Conservation (phyloP, 2,888 invertebrate species). For the Dryobota labecula region DNA sequence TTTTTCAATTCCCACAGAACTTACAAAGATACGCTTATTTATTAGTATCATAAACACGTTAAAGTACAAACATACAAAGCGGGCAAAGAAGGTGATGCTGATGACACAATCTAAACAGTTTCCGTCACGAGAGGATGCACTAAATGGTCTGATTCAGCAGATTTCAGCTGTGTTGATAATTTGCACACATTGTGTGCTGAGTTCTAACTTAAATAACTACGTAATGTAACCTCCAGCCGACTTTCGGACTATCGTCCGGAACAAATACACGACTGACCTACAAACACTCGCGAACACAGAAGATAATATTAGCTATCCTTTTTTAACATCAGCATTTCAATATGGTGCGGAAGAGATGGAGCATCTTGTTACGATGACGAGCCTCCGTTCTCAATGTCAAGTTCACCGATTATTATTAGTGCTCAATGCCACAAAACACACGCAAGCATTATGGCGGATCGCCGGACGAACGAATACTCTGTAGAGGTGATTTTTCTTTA, state of each 20-base stretch:
- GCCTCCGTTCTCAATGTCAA: constrained; percentile 90
- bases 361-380: constrained; percentile 87
- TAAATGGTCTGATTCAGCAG: constrained; percentile 65
- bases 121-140: constrained; percentile 58
- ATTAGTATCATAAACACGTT: constrained; percentile 19
- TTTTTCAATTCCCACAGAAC: background rate
- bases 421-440: constrained; percentile 89
- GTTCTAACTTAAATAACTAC: constrained; percentile 82
- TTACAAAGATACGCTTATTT: constrained; percentile 27
- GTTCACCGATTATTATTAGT: constrained; percentile 91
- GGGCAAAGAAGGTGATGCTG: constrained; percentile 54
- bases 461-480: constrained; percentile 75
- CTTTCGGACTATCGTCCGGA: constrained; percentile 90
- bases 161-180: constrained; percentile 69
- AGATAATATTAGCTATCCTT: constrained; percentile 83
- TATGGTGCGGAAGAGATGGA: constrained; percentile 82
- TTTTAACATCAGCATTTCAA: constrained; percentile 74
- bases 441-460: constrained; percentile 82
- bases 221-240: constrained; percentile 90
- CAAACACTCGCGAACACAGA: constrained; percentile 86
- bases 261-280: constrained; percentile 90
- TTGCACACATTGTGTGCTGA: constrained; percentile 72
- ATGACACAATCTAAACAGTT: constrained; percentile 55
- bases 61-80: constrained; percentile 45
- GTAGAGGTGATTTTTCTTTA: constrained; percentile 63